Percentiles rank a stretch among this genome's conserved stretches.
Evolutionary conservation across 2,113 vertebrate genomes (phyloP).

Genomic region (Potamarius usumacintae): DNA sequence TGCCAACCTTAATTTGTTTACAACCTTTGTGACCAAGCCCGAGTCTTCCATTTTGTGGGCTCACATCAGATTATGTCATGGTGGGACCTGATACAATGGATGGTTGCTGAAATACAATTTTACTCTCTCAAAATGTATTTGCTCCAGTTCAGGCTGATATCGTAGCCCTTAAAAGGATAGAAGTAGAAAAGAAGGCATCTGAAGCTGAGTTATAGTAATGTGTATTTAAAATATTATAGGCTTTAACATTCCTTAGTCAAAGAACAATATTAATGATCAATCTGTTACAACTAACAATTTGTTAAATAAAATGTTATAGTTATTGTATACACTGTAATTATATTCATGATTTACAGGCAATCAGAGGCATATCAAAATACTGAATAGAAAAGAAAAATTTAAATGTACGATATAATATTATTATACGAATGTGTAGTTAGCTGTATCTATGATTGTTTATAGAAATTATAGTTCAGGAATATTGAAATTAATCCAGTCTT

Average conservation of each 20-base stretch:
- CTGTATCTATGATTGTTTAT: not conserved
- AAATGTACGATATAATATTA: not conserved
- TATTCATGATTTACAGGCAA: not conserved
- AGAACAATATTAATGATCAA: not conserved
- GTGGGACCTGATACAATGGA: conserved; percentile 66
- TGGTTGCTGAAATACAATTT: conserved; percentile 62
- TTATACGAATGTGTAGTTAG: not conserved
- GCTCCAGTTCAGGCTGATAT: conserved; percentile 8
- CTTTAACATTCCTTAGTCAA: not conserved
- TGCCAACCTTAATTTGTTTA: conserved; percentile 72
- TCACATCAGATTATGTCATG: conserved; percentile 73
- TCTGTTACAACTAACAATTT: not conserved
- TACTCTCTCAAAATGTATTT: conserved; percentile 45
- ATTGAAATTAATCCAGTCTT: not conserved
- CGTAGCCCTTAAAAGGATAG: not conserved
- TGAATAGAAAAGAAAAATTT: too few relatives aligned
- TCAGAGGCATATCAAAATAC: too few relatives aligned
- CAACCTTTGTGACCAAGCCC: conserved; percentile 54
- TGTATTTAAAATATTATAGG: too few relatives aligned
- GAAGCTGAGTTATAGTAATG: not conserved
- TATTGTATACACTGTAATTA: not conserved
- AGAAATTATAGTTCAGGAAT: not conserved
- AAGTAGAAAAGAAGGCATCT: not conserved
- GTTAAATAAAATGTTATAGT: not conserved
- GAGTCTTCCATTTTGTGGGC: conserved; percentile 59